A percentile compares a stretch with the other conserved stretches of the same genome.
Evolutionary conservation across 2,113 vertebrate genomes (phyloP).

Genomic region (Phyllostomus discolor): DNA sequence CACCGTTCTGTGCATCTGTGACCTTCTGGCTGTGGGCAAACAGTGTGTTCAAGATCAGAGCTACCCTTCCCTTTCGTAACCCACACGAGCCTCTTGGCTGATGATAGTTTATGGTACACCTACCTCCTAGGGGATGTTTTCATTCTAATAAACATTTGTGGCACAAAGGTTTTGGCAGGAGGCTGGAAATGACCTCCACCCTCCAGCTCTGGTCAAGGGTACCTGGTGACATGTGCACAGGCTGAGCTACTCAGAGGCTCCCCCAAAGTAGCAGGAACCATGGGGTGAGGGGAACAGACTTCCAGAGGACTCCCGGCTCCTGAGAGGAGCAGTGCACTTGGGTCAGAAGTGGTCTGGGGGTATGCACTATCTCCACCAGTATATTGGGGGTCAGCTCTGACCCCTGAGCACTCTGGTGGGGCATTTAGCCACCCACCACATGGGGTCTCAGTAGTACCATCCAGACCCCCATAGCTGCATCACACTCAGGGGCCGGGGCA

Average conservation of each 20-base stretch:
- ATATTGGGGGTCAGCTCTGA: background rate
- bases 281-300: background rate
- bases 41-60: background rate
- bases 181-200: background rate
- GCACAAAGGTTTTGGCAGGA: background rate
- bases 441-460: background rate
- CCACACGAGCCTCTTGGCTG: background rate
- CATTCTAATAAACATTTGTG: background rate
- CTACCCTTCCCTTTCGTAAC: background rate
- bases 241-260: background rate
- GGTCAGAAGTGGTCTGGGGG: background rate
- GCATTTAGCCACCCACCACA: background rate
- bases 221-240: background rate
- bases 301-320: background rate
- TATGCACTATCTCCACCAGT: too few relatives aligned
- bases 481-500: background rate
- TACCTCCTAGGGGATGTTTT: background rate
- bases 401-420: background rate
- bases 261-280: background rate
- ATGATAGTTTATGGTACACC: background rate
- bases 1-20: background rate
- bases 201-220: background rate
- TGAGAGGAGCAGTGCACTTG: background rate
- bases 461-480: background rate
- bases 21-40: background rate